phyloP scores from a whole-genome alignment of 2,113 vertebrate genomes.

The Crypturellus undulatus region DNA sequence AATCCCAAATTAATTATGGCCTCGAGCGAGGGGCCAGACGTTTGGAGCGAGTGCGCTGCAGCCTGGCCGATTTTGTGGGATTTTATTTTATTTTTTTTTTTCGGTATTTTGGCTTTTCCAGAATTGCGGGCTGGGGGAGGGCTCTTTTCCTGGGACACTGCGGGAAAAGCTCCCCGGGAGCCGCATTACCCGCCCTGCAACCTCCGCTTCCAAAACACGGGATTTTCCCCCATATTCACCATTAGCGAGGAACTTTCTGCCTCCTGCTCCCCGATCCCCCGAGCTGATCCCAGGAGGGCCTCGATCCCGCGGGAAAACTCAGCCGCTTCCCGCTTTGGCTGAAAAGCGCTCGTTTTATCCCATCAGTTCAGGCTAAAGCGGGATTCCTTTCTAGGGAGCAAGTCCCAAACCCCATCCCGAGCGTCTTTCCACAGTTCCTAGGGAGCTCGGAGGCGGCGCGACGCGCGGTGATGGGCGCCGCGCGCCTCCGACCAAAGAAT shows the following conservation, averaged over 20 bases:
- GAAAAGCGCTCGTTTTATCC: not conserved
- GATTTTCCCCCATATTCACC: not conserved
- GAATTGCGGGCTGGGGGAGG: constrained; percentile 32
- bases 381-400: not conserved
- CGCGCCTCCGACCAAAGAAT: no score
- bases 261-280: not conserved
- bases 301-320: not conserved
- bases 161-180: no score
- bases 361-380: not conserved
- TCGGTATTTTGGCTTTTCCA: constrained; percentile 73
- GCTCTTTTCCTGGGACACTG: constrained; percentile 14
- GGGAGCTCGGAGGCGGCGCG: no score
- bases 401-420: not conserved
- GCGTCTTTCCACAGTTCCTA: no score
- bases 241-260: not conserved
- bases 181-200: not conserved
- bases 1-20: constrained; percentile 99
- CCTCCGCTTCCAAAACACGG: not conserved
- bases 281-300: not conserved
- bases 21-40: constrained; percentile 94
- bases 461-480: no score
- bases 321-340: not conserved
- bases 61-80: constrained; percentile 64
- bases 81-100: constrained; percentile 65
- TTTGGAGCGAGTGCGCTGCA: constrained; percentile 88